phyloP scores from a whole-genome alignment of 2,113 vertebrate genomes.

The Passer montanus region DNA sequence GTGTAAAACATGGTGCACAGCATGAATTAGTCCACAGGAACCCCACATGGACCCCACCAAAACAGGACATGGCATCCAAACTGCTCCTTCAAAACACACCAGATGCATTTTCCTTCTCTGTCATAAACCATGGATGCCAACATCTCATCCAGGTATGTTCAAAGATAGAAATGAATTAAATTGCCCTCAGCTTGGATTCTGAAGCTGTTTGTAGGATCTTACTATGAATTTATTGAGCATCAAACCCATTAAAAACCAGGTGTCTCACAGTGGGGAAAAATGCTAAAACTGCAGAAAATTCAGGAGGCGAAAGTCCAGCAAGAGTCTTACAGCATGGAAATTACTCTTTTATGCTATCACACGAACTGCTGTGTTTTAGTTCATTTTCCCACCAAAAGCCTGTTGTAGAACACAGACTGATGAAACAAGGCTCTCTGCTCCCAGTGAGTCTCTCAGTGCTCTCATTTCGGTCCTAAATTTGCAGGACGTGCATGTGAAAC shows the following conservation, averaged over 20 bases:
- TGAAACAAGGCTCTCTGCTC: not conserved
- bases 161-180: not conserved
- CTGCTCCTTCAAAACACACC: not conserved
- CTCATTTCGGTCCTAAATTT: not conserved
- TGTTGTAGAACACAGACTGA: accelerated
- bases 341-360: not conserved
- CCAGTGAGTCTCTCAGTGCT: not conserved
- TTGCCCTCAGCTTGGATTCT: not conserved
- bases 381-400: not conserved
- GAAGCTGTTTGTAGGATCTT: not conserved
- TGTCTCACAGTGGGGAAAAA: not conserved
- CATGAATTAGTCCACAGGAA: not conserved
- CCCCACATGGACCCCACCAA: not conserved
- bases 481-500: not conserved
- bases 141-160: not conserved
- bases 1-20: not conserved
- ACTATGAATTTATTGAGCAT: not conserved
- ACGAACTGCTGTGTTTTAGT: not conserved
- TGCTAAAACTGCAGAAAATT: not conserved
- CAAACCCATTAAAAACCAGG: not conserved
- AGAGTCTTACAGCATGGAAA: accelerated
- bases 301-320: not conserved
- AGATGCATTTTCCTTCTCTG: too few species aligned
- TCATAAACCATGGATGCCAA: accelerated
- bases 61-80: not conserved